Conservation (phyloP, 2,888 invertebrate genomes). For the Creontiades dilutus region DNA sequence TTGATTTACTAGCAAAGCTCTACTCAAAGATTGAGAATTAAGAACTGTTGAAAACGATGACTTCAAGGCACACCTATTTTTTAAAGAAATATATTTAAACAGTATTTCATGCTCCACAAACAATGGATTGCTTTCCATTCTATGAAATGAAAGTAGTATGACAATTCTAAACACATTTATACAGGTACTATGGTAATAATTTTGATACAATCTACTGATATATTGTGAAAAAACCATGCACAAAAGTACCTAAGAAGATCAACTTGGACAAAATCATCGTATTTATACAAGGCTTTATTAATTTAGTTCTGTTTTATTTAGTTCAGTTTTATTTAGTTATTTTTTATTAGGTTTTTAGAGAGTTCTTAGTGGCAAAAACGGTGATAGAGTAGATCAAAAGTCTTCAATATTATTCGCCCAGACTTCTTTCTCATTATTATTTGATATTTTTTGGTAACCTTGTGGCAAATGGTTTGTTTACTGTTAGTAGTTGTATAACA, state of each 20-base stretch:
- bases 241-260: slow-evolving; percentile 75
- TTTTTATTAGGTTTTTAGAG: slow-evolving; percentile 69
- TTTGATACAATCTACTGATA: slow-evolving; percentile 73
- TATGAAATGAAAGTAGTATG: slow-evolving; percentile 73
- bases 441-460: slow-evolving; percentile 66
- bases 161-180: slow-evolving; percentile 74
- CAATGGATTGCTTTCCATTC: slow-evolving; percentile 74
- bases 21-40: slow-evolving; percentile 66
- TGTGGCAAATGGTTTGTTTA: slow-evolving; percentile 68
- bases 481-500: slow-evolving; percentile 74
- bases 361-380: slow-evolving; percentile 39
- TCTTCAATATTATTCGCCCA: slow-evolving; percentile 72
- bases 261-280: slow-evolving; percentile 73
- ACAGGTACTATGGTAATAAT: slow-evolving; percentile 73
- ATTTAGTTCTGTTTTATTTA: slow-evolving; percentile 70
- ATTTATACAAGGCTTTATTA: slow-evolving; percentile 71
- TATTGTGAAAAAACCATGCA: slow-evolving; percentile 74
- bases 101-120: slow-evolving; percentile 74
- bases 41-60: slow-evolving; percentile 53
- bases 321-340: slow-evolving; percentile 61
- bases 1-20: slow-evolving; percentile 70
- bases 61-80: slow-evolving; percentile 69
- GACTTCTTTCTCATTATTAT: slow-evolving; percentile 46
- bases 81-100: slow-evolving; percentile 57
- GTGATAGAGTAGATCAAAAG: slow-evolving; percentile 18